Evolutionary conservation across 2,888 invertebrate genomes (phyloP), one percentile per base, ranked within the genome.

Genomic region (Cosmorhoe ocellata): DNA sequence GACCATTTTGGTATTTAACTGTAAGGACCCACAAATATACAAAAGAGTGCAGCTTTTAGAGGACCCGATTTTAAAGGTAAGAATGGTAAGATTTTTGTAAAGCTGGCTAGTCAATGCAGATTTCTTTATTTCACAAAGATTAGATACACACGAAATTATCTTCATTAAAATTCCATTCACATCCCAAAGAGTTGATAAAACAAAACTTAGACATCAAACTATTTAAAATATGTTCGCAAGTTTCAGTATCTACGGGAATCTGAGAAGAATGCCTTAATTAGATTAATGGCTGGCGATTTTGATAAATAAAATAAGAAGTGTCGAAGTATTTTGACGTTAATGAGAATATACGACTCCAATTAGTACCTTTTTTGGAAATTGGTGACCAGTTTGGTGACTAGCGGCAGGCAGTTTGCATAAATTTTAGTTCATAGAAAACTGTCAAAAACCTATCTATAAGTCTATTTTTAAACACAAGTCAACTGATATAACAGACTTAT

Each of bases 81-180:
- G n/a, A n/a, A n/a, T n/a, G n/a, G n/a, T n/a, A n/a, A n/a, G n/a
- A 5, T 42, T 7, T 38, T 3, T 33, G 42, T 10, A 38, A 27
- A 28, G 32, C 0, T 36, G 30, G 9, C 26, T 27, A 32, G 38
- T 42, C 1, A 28, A 33, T 43, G 32, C 11, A 18, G n/a, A 31
- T 37, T 42, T 37, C 13, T 34, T 36, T 42, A 31, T 31, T 4
- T 38, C 8, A 33, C n/a, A n/a, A 47, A 45, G 28, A 34, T 33
- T 31, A n/a, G n/a, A n/a, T n/a, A 36, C 11, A 1, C 22, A 24
- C 34, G 33, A 27, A 30, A 50, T 53, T 32, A 65, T 64, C 64
- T 78, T 83, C 82, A 86, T 88, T 87, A 89, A 88, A 82, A 88
- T 88, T 80, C 88, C 81, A 61, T 72, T 71, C 75, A 60, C 76